Conservation (phyloP, 2,113 vertebrate genomes). For the Lepus timidus region DNA sequence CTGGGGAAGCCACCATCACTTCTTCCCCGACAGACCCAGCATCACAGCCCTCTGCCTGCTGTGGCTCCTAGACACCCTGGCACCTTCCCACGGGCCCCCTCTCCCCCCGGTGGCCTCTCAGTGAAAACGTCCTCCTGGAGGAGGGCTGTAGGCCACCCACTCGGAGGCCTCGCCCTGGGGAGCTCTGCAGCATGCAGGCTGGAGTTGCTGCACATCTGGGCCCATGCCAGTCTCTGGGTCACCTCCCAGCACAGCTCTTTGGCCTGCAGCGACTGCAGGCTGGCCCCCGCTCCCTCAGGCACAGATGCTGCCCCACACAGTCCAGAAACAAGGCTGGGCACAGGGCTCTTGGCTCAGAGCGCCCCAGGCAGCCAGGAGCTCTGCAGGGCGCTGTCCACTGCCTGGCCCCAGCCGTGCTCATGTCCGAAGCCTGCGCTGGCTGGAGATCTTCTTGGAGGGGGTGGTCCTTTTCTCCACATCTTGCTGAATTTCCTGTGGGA, state of each 20-base stretch:
- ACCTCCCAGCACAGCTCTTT: accelerated
- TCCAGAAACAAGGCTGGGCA: not conserved
- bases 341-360: accelerated
- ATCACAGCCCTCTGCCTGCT: accelerated
- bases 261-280: not conserved
- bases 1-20: too few relatives aligned
- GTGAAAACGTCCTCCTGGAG: not conserved
- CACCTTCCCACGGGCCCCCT: too few relatives aligned
- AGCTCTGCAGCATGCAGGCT: accelerated
- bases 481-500: slow-evolving; percentile 91
- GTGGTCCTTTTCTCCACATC: slow-evolving; percentile 90
- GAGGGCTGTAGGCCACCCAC: not conserved
- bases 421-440: slow-evolving; percentile 12
- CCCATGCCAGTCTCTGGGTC: not conserved
- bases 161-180: not conserved
- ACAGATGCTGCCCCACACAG: not conserved
- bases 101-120: not conserved
- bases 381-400: not conserved
- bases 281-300: not conserved
- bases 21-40: not conserved
- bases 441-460: slow-evolving; percentile 53
- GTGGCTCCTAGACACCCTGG: not conserved
- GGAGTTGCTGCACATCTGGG: too few relatives aligned
- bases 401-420: not conserved
- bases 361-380: not conserved